phyloP scores from a whole-genome alignment of 2,797 vertebrate genomes.

The Intellagama lesueurii region DNA sequence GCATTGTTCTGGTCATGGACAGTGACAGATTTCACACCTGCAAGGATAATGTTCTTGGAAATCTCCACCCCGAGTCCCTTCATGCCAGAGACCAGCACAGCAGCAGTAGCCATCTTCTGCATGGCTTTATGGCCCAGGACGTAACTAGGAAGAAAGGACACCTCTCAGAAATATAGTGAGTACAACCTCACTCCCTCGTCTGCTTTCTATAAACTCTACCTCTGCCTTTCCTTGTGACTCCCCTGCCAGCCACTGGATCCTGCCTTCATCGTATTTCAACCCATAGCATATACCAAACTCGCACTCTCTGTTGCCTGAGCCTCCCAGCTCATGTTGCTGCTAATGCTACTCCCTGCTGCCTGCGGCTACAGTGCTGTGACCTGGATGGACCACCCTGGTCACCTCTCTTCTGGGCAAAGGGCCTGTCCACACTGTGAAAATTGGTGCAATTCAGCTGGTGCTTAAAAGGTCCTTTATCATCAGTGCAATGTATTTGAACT shows the following conservation, averaged over 20 bases:
- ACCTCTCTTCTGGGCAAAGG: too few relatives aligned
- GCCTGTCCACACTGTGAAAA: too few relatives aligned
- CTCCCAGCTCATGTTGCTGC: neutral
- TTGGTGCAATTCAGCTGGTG: too few relatives aligned
- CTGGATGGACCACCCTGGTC: too few relatives aligned
- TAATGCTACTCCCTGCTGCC: neutral
- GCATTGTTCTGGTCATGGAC: constrained; percentile 82
- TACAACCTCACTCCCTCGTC: neutral
- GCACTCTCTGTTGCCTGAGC: too few relatives aligned
- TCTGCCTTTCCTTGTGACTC: neutral
- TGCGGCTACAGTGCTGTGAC: too few relatives aligned
- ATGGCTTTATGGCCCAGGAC: constrained; percentile 86
- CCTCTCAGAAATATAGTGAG: neutral
- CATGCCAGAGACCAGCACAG: constrained; percentile 87
- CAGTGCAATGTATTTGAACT: too few relatives aligned
- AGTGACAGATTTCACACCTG: constrained; percentile 87
- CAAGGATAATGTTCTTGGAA: constrained; percentile 89
- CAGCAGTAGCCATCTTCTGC: constrained; percentile 75
- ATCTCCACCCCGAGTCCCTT: constrained; percentile 89
- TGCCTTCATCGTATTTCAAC: neutral
- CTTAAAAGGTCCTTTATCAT: too few relatives aligned
- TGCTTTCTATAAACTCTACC: neutral
- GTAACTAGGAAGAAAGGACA: constrained; percentile 77
- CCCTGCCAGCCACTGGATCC: neutral
- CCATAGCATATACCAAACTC: neutral